Percentiles rank a stretch among this genome's conserved stretches.
Evolutionary conservation across 2,888 invertebrate species (phyloP).

Genomic region (Digitonthophagus gazella): DNA sequence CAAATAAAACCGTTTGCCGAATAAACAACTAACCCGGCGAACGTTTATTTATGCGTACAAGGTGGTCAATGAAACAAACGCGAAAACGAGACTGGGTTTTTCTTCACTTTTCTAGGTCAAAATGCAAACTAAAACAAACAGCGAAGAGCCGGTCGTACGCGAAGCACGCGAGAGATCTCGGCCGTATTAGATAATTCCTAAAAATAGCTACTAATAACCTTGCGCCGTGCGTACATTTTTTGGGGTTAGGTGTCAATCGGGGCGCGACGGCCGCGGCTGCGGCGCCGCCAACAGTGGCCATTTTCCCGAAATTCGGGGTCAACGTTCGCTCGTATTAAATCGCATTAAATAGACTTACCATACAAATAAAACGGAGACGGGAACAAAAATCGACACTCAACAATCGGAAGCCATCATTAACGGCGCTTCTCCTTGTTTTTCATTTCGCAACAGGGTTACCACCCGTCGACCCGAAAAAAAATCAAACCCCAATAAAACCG

Average conservation of each 20-base stretch:
- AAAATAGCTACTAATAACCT: neutral
- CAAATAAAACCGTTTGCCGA: too few species aligned
- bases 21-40: too few species aligned
- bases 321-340: neutral
- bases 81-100: too few species aligned
- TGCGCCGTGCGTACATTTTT: neutral
- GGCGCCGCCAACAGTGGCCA: neutral
- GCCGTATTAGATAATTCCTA: neutral
- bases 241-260: neutral
- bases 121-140: neutral
- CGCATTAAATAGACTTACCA: neutral
- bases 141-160: neutral
- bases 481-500: neutral
- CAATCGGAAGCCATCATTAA: neutral
- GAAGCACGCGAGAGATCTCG: neutral
- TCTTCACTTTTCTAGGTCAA: neutral
- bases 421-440: neutral
- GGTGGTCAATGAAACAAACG: too few species aligned
- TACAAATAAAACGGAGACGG: neutral
- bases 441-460: neutral
- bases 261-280: neutral
- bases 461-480: neutral
- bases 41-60: too few species aligned
- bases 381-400: neutral
- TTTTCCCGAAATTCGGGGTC: neutral